Percentiles rank a stretch among this genome's conserved stretches.
These are phyloP conservation scores for Aulostomus chinensis DNA, from an alignment of 2,797 vertebrate genomes.

Conservation along the genomic window DNA sequence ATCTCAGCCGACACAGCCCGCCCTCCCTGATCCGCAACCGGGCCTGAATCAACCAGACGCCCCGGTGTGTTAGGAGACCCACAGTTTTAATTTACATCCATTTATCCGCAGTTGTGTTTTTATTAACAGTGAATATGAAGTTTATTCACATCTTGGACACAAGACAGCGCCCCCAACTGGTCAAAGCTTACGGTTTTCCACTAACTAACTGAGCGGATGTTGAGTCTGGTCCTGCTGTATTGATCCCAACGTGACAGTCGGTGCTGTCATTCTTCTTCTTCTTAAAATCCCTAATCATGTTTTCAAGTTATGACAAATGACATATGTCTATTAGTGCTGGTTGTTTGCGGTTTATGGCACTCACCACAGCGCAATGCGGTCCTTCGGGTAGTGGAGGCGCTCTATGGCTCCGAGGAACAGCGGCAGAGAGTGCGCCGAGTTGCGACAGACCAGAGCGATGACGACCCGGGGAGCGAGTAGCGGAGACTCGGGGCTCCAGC, in stretches of 20 bases:
- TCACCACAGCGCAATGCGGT: constrained; percentile 90
- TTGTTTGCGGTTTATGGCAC: constrained; percentile 60
- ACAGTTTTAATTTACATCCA: neutral
- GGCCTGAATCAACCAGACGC: neutral
- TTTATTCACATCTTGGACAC: neutral
- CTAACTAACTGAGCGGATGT: no score
- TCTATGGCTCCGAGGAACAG: constrained; percentile 86
- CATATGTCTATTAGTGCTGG: no score
- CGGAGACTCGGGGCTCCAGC: constrained; percentile 90
- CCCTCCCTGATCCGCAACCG: neutral
- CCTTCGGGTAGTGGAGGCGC: constrained; percentile 87
- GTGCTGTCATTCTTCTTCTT: no score
- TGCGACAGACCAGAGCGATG: constrained; percentile 87
- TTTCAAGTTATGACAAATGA: no score
- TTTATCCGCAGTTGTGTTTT: neutral
- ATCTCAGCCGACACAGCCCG: constrained; percentile 20
- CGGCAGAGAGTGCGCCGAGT: constrained; percentile 88
- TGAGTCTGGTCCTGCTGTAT: no score
- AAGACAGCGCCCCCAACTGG: constrained; percentile 27
- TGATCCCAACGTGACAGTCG: no score
- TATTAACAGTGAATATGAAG: neutral
- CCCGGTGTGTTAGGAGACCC: neutral
- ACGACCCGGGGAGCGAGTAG: constrained; percentile 85
- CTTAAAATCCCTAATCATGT: no score
- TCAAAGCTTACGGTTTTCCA: no score